Conservation (phyloP, 2,888 invertebrate species). For the Thereva nobilitata region DNA sequence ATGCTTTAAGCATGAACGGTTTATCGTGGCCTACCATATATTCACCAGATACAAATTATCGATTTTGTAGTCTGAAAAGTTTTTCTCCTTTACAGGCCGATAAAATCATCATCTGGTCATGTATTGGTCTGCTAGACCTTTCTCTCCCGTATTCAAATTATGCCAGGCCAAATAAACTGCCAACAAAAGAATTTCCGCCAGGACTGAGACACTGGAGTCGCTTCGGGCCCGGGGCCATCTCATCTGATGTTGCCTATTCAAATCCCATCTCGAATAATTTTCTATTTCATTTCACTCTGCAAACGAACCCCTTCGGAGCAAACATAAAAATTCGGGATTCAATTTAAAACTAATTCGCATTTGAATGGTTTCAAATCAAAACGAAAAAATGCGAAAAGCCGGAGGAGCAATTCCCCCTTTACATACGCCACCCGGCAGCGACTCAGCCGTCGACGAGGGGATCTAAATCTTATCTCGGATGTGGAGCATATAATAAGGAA, state of each 20-base stretch:
- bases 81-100: not conserved
- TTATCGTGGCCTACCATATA: conserved; percentile 13
- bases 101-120: conserved; percentile 3
- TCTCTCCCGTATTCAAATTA: not conserved
- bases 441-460: conserved; percentile 4
- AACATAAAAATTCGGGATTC: conserved; percentile 24
- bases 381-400: conserved; percentile 17
- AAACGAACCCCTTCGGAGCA: conserved; percentile 9
- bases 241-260: not conserved
- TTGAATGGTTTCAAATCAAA: conserved; percentile 37
- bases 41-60: not conserved
- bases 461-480: conserved; percentile 30
- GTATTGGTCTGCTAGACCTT: not conserved
- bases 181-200: not conserved
- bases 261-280: conserved; percentile 21
- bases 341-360: conserved; percentile 37
- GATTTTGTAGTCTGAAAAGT: not conserved
- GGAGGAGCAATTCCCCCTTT: not conserved
- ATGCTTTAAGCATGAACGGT: conserved; percentile 31
- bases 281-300: conserved; percentile 31
- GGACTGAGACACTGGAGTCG: conserved; percentile 3
- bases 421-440: not conserved
- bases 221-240: not conserved
- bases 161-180: no score
- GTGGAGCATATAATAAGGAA: conserved; percentile 16